phyloP scores from a whole-genome alignment of 2,113 vertebrate species.

The Atractosteus spatula region DNA sequence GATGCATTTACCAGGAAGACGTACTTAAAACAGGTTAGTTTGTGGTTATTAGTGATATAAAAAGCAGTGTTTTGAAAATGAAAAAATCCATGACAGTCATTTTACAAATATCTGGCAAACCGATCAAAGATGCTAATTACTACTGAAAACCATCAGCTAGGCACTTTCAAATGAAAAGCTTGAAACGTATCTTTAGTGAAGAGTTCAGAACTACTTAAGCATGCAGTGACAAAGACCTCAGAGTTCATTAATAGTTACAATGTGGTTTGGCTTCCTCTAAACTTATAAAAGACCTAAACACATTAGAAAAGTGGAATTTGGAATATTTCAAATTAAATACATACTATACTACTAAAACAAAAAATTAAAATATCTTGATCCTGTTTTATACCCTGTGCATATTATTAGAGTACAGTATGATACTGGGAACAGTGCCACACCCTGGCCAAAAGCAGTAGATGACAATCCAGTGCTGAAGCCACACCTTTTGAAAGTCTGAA shows the following conservation, averaged over 20 bases:
- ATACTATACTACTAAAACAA: no score
- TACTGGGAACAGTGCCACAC: slow-evolving; percentile 1
- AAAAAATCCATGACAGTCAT: neutral
- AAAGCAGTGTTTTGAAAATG: neutral
- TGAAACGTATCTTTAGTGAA: neutral
- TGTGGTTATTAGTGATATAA: no score
- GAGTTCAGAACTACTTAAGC: slow-evolving; percentile 2
- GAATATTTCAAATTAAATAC: neutral
- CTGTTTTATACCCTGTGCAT: neutral
- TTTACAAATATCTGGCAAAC: neutral
- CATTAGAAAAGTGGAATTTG: slow-evolving; percentile 1
- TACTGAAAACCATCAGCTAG: slow-evolving; percentile 15
- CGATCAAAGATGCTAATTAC: slow-evolving; percentile 14
- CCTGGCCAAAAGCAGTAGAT: neutral
- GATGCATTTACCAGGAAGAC: no score
- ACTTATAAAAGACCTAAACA: neutral
- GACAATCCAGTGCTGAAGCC: slow-evolving; percentile 13
- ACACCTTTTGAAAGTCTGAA: slow-evolving; percentile 29
- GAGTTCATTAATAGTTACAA: neutral
- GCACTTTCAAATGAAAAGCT: no score
- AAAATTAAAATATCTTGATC: neutral
- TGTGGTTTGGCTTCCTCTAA: neutral
- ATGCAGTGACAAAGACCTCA: neutral
- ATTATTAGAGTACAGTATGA: no score
- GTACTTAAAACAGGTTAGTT: no score